Evolutionary conservation across 1,140 invertebrate genomes (phyloP).

Genomic region (Lethocerus indicus): DNA sequence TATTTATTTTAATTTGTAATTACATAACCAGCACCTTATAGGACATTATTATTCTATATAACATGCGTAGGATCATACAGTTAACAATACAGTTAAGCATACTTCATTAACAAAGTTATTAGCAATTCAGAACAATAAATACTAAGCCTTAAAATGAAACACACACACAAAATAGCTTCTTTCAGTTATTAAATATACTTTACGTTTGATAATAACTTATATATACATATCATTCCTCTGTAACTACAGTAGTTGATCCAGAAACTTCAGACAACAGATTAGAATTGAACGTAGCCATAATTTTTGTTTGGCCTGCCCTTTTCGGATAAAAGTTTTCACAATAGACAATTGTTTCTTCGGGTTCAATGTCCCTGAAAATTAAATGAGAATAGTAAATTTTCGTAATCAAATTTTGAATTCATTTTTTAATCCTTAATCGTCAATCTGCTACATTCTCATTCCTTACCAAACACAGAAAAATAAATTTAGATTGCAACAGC

Average conservation of each 20-base stretch:
- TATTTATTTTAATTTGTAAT: too few species aligned
- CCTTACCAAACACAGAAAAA: not conserved
- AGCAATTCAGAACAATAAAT: too few species aligned
- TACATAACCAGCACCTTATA: too few species aligned
- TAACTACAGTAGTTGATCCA: slow-evolving; percentile 29
- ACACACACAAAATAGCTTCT: too few species aligned
- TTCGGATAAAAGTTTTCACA: slow-evolving; percentile 35
- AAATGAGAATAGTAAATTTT: not conserved
- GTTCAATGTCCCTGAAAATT: slow-evolving; percentile 34
- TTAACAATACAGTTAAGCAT: too few species aligned
- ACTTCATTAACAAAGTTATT: too few species aligned
- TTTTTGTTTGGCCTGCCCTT: slow-evolving; percentile 32
- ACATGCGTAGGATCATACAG: too few species aligned
- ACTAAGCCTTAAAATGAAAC: too few species aligned
- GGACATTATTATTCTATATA: too few species aligned
- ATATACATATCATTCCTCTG: not conserved
- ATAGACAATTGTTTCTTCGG: slow-evolving; percentile 35
- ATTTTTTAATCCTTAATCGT: not conserved
- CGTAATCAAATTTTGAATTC: not conserved
- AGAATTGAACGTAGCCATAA: slow-evolving; percentile 43
- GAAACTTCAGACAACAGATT: slow-evolving; percentile 39
- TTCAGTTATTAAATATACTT: not conserved
- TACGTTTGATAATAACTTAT: not conserved
- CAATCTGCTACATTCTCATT: not conserved
- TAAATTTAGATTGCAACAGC: not conserved